Evolutionary conservation across 2,888 invertebrate genomes (phyloP), one percentile per base, ranked within the genome.

Genomic region (Cheilosia impressa): DNA sequence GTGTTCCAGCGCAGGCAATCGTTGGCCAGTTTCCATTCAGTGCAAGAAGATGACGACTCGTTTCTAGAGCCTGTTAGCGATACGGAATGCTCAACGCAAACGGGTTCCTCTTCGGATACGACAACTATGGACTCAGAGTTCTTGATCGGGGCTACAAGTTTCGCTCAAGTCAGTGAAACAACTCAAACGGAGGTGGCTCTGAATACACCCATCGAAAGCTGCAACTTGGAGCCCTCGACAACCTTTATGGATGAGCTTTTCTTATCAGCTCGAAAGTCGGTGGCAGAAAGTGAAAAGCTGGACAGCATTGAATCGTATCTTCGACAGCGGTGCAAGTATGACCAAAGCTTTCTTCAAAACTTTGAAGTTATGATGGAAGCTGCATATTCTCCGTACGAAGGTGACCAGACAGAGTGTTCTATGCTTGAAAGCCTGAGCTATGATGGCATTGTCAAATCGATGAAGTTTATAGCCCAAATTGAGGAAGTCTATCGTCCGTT

Each of bases 361-460:
- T 41, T 85, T 10, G 52, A 85, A n/a, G 10, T 5, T 0, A 68
- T 77, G 72, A 34, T 58, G 17, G 41, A 58, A 24, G 19, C 81
- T 2, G 72, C 81, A 1, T 68, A 57, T 52, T 24, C 4, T 6
- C 43, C 22, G 9, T 19, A 15, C 4, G 53, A 69, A 38, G 24
- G 34, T 1, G 38, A 65, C 2, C 15, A 41, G 2, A 45, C 52
- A 13, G 34, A 79, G 4, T n/a, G 7, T 43, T 22, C 13, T 17
- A 1, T 47, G 1, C 9, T 66, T 3, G 60, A 15, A 55, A 65
- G 9, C 15, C 9, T 53, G 9, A 79, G 41, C 65, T 91, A 91
- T 72, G 90, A 91, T 24, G 83, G 88, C 22, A 89, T 91, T 58
- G 91, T 90, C 0, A 89, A 88, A 13, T 89, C 89, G 2, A 88